Evolutionary conservation across 2,113 vertebrate species (phyloP), one percentile per base, ranked within the genome.

Genomic region (Setophaga kirtlandii): DNA sequence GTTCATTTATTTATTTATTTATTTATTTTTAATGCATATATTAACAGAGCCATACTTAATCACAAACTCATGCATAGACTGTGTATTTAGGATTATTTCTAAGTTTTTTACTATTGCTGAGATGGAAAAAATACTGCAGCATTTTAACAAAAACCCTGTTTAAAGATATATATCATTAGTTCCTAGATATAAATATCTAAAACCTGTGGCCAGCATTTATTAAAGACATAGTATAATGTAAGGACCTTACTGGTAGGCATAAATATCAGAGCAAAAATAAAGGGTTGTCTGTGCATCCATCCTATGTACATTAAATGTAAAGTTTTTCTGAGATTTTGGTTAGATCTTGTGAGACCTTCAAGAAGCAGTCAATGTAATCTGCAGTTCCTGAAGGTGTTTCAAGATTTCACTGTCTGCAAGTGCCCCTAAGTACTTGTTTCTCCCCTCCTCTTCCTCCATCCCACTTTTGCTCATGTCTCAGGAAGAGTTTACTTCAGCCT

Each of bases 341-440:
- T 56, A 59, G 47, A 31, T 69, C 39, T 42, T 47, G 12, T n/a
- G 56, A 71, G 22, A 76, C 39, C 3, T 17, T 84, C 25, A 41
- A 87, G 68, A 87, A 94, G 15, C 22, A 56, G 9, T 33, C 50
- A 42, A 11, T 50, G 20, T 56, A 31, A 55, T 13, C 41, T 68
- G 12, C 13, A n/a, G 22, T n/a, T 94, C 27, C 60, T 47, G n/a
- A 46, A 58, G 0, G 1, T 6, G 22, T 55, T 73, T 59, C 64
- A 74, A 70, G 14, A 58, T 49, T 82, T 70, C 14, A 5, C 9
- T 73, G 49, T n/a, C 42, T 74, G 30, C 16, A 69, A 50, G 11
- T 52, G 17, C 2, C 9, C 20, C 21, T 75, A 49, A 37, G 30
- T 0, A 0, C 11, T 47, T 2, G 0, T 17, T 82, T 89, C 52